A percentile compares a stretch with the other conserved stretches of the same genome.
Evolutionary conservation across 2,888 invertebrate genomes (phyloP).

Genomic region (Lamproptera curius): DNA sequence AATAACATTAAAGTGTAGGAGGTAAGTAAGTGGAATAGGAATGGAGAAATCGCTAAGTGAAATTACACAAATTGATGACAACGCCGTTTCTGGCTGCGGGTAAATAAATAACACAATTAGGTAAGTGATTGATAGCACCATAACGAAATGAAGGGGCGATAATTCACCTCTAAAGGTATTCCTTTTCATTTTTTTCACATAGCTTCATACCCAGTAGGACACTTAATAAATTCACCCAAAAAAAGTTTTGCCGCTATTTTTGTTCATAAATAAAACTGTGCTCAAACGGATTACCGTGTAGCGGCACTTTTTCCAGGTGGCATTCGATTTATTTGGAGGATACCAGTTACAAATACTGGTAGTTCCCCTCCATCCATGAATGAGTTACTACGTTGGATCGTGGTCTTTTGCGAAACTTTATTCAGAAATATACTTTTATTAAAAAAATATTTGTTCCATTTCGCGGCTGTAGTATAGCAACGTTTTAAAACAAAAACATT

Average conservation of each 20-base stretch:
- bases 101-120: conserved; percentile 70
- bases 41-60: conserved; percentile 37
- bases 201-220: conserved; percentile 16
- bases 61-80: conserved; percentile 68
- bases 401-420: background rate
- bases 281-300: conserved; percentile 15
- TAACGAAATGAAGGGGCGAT: conserved; percentile 29
- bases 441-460: too few relatives aligned
- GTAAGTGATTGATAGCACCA: conserved; percentile 61
- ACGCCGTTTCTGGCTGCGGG: conserved; percentile 51
- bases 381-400: conserved; percentile 2
- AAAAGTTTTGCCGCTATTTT: conserved; percentile 16
- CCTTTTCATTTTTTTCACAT: conserved; percentile 11
- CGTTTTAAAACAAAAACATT: too few relatives aligned
- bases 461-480: too few relatives aligned
- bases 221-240: conserved; percentile 19
- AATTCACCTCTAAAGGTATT: conserved; percentile 20
- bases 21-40: conserved; percentile 13
- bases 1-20: conserved; percentile 18
- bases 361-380: conserved; percentile 14
- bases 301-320: conserved; percentile 15
- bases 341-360: conserved; percentile 12
- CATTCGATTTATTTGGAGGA: conserved; percentile 17
- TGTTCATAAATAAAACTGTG: conserved; percentile 19
- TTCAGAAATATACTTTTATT: too few relatives aligned